phyloP scores from a whole-genome alignment of 2,797 vertebrate genomes.

The Mormyrus proboscirostris region DNA sequence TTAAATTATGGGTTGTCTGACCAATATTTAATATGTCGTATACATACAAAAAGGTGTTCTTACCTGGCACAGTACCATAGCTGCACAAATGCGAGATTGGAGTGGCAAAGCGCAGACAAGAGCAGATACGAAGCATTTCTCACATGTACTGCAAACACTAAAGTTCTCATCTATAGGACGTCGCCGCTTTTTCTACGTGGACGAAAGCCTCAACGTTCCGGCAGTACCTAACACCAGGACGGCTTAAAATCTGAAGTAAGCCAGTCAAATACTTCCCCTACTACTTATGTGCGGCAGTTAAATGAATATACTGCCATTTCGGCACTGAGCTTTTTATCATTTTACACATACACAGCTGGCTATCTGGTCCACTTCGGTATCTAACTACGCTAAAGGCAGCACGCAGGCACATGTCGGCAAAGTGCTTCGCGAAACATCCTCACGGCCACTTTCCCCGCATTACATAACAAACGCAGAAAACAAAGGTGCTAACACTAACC shows the following conservation, averaged over 20 bases:
- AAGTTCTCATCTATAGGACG: neutral
- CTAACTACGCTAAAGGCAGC: neutral
- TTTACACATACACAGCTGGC: neutral
- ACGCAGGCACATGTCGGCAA: conserved; percentile 3
- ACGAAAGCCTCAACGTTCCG: neutral
- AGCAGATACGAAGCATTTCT: neutral
- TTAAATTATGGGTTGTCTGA: neutral
- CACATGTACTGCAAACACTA: neutral
- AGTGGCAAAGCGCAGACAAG: neutral
- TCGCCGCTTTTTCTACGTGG: neutral
- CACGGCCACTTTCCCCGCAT: conserved; percentile 17
- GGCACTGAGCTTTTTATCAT: neutral
- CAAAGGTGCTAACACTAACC: conserved; percentile 44
- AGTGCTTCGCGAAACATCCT: conserved; percentile 7
- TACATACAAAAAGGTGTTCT: neutral
- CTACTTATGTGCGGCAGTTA: neutral
- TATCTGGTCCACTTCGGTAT: neutral
- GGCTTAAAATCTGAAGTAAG: neutral
- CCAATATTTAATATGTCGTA: neutral
- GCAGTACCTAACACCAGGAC: neutral
- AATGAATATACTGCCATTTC: neutral
- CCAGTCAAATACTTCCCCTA: neutral
- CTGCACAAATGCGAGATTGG: neutral
- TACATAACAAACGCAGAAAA: conserved; percentile 13
- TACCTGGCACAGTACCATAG: conserved; percentile 1